Evolutionary conservation across 2,797 vertebrate genomes (phyloP), one percentile per base, ranked within the genome.

Genomic region (Chaetophractus vellerosus): DNA sequence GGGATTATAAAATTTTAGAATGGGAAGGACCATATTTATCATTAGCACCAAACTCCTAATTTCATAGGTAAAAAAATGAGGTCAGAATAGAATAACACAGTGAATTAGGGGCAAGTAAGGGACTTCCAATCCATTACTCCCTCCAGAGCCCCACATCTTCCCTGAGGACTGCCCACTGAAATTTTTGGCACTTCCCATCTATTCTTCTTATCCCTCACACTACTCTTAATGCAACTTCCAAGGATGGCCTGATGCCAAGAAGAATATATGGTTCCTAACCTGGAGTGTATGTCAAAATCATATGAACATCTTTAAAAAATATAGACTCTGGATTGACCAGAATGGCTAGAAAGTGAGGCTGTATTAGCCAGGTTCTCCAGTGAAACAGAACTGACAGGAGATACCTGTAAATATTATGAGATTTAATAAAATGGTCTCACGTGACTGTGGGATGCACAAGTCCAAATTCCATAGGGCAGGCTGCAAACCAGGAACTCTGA

Each of bases 271-370:
- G 10, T 68, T 80, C n/a, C 45, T 72, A 19, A 55, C 61, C 10
- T 75, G 18, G 50, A 55, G 33, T 16, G 19, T 14, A 41, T 6
- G 24, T n/a, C 31, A 26, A 71, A 93, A 88, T 71, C 16, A 64
- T 8, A 50, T 74, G 31, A 26, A 24, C 26, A 28, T 88, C 41
- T 45, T 74, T 79, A 33, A 66, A 78, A 86, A 68, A 85, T 55
- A 36, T 0, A 11, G 21, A 84, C 36, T 23, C 9, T 41, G 26
- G 19, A 55, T 31, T 50, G 28, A 68, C 57, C 50, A 36, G 64
- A 84, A 84, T 93, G 57, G 83, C 81, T 72, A 57, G 83, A 63
- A 84, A 55, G n/a, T 33, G 41, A 45, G 41, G 41, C 41, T 45
- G 41, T 45, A 45, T 45, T 45, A 45, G 41, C 41, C 41, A 45